Base-by-base conservation (phyloP, 2,797 vertebrate species). In the Catamblyrhynchus diadema region DNA sequence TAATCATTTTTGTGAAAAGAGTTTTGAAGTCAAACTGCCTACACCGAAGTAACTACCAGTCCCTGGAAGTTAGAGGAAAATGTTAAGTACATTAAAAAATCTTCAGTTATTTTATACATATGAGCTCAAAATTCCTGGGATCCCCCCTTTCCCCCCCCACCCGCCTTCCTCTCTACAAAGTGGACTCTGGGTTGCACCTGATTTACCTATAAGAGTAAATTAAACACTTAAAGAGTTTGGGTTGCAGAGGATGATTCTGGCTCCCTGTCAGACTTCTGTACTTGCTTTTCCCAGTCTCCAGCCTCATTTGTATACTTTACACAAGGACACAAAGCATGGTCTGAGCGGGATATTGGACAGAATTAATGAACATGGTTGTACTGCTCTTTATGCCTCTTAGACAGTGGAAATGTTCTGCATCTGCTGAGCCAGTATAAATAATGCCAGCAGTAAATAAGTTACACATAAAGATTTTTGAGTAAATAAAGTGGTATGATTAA, bases 11-110 rank as follows among this genome's bases (percentile, higher is more conserved):
- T 72, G 37, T 87, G 61, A 72, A 78, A 61, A 79, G 62, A 86
- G 48, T 83, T 87, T 73, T 85, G 41, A 94, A 74, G 47, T 66
- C 79, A 79, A 9, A 42, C 57, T 19, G 78, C 65, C 72, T 92
- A 88, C 45, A 39, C 7, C 0, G 2, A 82, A 70, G 88, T 77
- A 82, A 61, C 65, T 94, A 20, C 30, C 25, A 53, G 60, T 27
- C n/a, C 47, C 78, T 82, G 50, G 44, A 94, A 88, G 59, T 75
- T 50, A 53, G 30, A 17, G 12, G 12, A 50, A 88, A 92, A 65
- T 23, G 4, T 12, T 17, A 60, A 77, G 13, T n/a, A 20, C 18
- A 30, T 65, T 21, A 51, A 66, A 51, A 62, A 51, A 12, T 66
- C 14, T 33, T 20, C 44, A 32, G 4, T 62, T 88, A 27, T 64